These are phyloP conservation scores for Alviniconcha strummeri DNA, from an alignment of 2,888 invertebrate species.

Conservation along the genomic window DNA sequence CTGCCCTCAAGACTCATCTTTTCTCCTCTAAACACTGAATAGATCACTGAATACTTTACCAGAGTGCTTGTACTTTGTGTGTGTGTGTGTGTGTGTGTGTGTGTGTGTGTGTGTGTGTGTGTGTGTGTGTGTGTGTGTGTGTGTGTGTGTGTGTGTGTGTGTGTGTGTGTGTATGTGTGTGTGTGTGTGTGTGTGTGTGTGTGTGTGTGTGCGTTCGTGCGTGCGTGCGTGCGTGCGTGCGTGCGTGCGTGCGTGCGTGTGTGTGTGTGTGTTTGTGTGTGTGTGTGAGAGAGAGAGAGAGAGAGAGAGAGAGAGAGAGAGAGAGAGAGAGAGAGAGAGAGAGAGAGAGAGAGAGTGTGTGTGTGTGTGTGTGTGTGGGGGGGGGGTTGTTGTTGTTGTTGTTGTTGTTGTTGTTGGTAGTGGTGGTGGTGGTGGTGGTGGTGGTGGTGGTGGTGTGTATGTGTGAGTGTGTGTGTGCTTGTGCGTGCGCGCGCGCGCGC, in stretches of 20 bases:
- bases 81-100: too few species aligned
- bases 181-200: too few species aligned
- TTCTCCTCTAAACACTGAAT: background rate
- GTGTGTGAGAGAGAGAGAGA: conserved; percentile 3
- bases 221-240: too few species aligned
- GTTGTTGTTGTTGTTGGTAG: background rate
- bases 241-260: background rate
- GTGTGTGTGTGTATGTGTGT: background rate
- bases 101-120: too few species aligned
- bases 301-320: background rate
- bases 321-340: conserved; percentile 5
- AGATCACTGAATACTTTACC: too few species aligned
- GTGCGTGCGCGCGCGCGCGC: too few species aligned
- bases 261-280: background rate
- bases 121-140: too few species aligned
- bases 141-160: too few species aligned
- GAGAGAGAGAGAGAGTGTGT: background rate
- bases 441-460: too few species aligned
- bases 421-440: background rate
- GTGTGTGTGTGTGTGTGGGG: background rate
- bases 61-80: too few species aligned
- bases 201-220: too few species aligned
- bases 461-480: too few species aligned
- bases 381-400: background rate
- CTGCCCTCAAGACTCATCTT: background rate